Base-by-base conservation (phyloP, 2,888 invertebrate genomes). In the Cerastoderma edule region DNA sequence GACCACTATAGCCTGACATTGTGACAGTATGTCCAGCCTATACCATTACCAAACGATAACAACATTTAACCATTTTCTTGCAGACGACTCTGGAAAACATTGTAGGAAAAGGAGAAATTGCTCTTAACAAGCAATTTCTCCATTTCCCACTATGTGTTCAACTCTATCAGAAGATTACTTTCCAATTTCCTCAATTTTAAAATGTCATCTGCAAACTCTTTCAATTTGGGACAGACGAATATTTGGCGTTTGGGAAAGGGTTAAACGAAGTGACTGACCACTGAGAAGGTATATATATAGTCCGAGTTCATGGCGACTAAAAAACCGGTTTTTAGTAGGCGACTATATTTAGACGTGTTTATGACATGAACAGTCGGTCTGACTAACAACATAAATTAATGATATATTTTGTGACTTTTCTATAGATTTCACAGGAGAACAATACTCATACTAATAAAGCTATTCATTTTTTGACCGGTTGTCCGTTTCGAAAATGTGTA, bases 61-160 rank as follows among this genome's bases (percentile, higher is more conserved):
- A n/a, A n/a, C n/a, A n/a, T n/a, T n/a, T n/a, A n/a, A n/a, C n/a
- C n/a, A n/a, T n/a, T n/a, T n/a, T n/a, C n/a, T n/a, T n/a, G n/a
- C n/a, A n/a, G n/a, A n/a, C n/a, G n/a, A n/a, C n/a, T n/a, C n/a
- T 50, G 6, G 50, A 50, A 50, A 50, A 50, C 50, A 50, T n/a
- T 50, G 50, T 50, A 22, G 50, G 10, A 50, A 50, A 13, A 50
- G n/a, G n/a, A 50, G 50, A 50, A 50, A 50, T 50, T 50, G 50
- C 50, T 50, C 50, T 6, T 13, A 13, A 50, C 50, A 8, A 50
- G 50, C 50, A 50, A 13, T 50, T 50, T 50, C 50, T 50, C n/a
- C 50, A n/a, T 50, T 50, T 50, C 10, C 50, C 50, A 50, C 50
- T n/a, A 50, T 50, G 50, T 50, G 13, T 50, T 39, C 16, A 39